Percentiles rank a stretch among this genome's conserved stretches.
Evolutionary conservation across 2,888 invertebrate species (phyloP).

Genomic region (Frankliniella intonsa): DNA sequence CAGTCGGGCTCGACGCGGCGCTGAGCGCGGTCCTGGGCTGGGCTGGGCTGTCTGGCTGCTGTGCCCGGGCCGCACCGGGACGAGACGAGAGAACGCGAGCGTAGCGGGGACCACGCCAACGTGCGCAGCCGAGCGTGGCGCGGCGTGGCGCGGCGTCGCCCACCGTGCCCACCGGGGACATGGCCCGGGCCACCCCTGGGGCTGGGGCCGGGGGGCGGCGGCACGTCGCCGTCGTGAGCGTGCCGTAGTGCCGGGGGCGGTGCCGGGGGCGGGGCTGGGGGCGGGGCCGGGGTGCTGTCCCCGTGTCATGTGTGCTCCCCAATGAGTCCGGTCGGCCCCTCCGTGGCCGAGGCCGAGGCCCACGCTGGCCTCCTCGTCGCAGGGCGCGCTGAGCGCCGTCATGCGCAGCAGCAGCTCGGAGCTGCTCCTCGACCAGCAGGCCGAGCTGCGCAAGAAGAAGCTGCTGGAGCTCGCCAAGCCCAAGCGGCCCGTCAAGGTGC

Average conservation of each 20-base stretch:
- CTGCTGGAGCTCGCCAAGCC: slow-evolving; percentile 56
- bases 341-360: not conserved
- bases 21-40: too few species aligned
- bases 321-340: too few species aligned
- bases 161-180: too few species aligned
- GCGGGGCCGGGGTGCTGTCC: not conserved
- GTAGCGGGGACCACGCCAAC: too few species aligned
- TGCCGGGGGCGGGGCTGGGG: not conserved
- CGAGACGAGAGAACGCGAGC: too few species aligned
- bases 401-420: slow-evolving; percentile 70
- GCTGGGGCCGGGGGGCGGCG: not conserved
- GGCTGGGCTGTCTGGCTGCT: too few species aligned
- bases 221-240: not conserved
- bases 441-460: slow-evolving; percentile 61
- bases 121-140: too few species aligned
- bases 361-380: not conserved
- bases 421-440: slow-evolving; percentile 70
- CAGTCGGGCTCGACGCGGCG: too few species aligned
- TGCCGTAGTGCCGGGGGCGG: not conserved
- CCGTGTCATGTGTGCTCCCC: not conserved
- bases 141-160: too few species aligned
- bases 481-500: slow-evolving; percentile 50
- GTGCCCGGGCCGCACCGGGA: too few species aligned
- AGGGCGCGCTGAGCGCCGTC: slow-evolving; percentile 32
- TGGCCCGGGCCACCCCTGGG: too few species aligned